Evolutionary conservation across 2,113 vertebrate genomes (phyloP), one percentile per base, ranked within the genome.

Genomic region (Chauna torquata): DNA sequence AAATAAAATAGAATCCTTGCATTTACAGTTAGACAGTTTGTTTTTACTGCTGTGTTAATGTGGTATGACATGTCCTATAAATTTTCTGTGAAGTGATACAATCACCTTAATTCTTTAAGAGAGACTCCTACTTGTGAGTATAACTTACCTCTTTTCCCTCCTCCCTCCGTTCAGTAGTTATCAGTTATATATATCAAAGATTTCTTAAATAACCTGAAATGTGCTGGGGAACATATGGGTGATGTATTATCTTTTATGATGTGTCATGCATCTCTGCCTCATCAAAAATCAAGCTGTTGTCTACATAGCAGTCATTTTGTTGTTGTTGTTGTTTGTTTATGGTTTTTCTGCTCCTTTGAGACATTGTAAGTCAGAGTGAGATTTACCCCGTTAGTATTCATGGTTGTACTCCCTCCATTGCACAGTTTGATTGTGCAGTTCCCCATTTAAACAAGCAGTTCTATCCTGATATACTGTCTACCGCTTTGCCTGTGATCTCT

Each of bases 331-430:
- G 42, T 42, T 42, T 42, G 42, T 42, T 42, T 42, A n/a, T n/a
- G n/a, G n/a, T 88, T 3, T 30, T 88, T 91, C 55, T 61, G 8
- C 5, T 82, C 25, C n/a, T 82, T 74, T 0, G 2, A 86, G 50
- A 65, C 40, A 8, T 2, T 57, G 9, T 50, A 82, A 79, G 78
- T 50, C 45, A 55, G 17, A 4, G 22, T 24, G 88, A 14, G 40
- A 52, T 79, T 91, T 91, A 79, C 49, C 18, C 16, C 75, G 20
- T 61, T 75, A 65, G 16, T n/a, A 82, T 93, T 79, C 61, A 79
- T 55, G 8, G 4, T 11, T 79, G 9, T 7, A 49, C 55, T 86
- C 25, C 16, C 24, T 45, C 8, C 34, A 34, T 36, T 78, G 6
- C n/a, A 27, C 20, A 40, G 18, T 55, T 59, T 65, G 17, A 55